Percentiles rank a stretch among this genome's conserved stretches.
phyloP scores from a whole-genome alignment of 2,888 invertebrate genomes.

The Lithophane socia region DNA sequence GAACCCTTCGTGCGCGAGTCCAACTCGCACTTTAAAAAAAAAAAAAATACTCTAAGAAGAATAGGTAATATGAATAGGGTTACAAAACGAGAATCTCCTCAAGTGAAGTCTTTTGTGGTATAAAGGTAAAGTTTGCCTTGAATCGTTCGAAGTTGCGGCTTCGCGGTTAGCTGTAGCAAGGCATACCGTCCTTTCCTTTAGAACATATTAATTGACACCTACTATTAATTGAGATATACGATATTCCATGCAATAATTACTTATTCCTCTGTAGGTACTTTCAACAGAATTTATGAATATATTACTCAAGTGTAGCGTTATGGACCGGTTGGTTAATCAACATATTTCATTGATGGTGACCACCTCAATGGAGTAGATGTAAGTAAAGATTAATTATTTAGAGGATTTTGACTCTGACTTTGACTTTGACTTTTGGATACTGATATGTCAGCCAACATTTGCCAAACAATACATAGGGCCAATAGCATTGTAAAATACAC shows the following conservation, averaged over 20 bases:
- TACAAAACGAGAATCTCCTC: too few species aligned
- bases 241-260: conserved; percentile 24
- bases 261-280: conserved; percentile 34
- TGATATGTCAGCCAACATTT: conserved; percentile 10
- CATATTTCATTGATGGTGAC: conserved; percentile 37
- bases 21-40: too few species aligned
- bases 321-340: conserved; percentile 25
- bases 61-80: too few species aligned
- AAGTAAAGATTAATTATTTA: background rate
- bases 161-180: conserved; percentile 20
- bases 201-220: conserved; percentile 22
- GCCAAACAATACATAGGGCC: too few species aligned
- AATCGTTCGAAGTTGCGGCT: conserved; percentile 12
- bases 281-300: conserved; percentile 52
- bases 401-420: background rate
- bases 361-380: conserved; percentile 1
- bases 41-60: too few species aligned
- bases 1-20: too few species aligned
- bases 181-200: background rate
- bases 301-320: conserved; percentile 21
- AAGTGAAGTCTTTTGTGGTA: too few species aligned
- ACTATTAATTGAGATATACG: background rate
- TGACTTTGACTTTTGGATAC: background rate
- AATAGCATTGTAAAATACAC: background rate
- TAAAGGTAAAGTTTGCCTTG: background rate